Conservation (phyloP, 2,888 invertebrate species). For the Hypsopygia costalis region DNA sequence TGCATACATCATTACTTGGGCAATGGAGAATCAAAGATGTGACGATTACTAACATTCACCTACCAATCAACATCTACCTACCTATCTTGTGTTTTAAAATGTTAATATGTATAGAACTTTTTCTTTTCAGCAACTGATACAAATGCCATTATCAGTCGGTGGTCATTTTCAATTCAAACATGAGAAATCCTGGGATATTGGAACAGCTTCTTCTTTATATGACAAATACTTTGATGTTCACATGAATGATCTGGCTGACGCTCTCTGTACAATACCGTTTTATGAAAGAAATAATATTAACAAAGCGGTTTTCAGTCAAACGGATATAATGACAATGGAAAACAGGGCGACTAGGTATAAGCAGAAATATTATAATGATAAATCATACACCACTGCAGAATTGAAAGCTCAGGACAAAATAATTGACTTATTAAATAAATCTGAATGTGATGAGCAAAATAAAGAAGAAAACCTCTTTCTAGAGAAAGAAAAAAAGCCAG, state of each 20-base stretch:
- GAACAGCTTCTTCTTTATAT: conserved; percentile 53
- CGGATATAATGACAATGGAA: conserved; percentile 59
- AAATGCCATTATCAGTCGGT: conserved; percentile 60
- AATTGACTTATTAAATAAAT: conserved; percentile 22
- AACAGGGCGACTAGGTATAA: conserved; percentile 59
- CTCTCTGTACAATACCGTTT: conserved; percentile 63
- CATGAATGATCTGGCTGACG: conserved; percentile 54
- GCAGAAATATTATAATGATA: conserved; percentile 63
- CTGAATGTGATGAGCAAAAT: conserved; percentile 8
- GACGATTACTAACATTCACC: too few relatives aligned
- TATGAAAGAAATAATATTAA: conserved; percentile 61
- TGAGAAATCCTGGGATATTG: conserved; percentile 69
- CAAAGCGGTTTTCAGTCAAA: conserved; percentile 45
- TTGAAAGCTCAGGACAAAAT: conserved; percentile 49
- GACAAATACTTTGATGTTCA: conserved; percentile 71
- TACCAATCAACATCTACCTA: too few relatives aligned
- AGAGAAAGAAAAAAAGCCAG: not conserved
- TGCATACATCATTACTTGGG: too few relatives aligned
- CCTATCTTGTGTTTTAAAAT: too few relatives aligned
- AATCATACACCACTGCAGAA: conserved; percentile 52
- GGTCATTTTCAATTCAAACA: conserved; percentile 77
- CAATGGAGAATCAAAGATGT: too few relatives aligned
- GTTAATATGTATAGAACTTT: not conserved
- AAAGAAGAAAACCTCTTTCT: conserved; percentile 3
- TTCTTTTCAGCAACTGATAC: conserved; percentile 59